Percentiles rank a stretch among this genome's conserved stretches.
These are phyloP conservation scores for Ictalurus furcatus DNA, from an alignment of 2,113 vertebrate genomes.

Conservation along the genomic window DNA sequence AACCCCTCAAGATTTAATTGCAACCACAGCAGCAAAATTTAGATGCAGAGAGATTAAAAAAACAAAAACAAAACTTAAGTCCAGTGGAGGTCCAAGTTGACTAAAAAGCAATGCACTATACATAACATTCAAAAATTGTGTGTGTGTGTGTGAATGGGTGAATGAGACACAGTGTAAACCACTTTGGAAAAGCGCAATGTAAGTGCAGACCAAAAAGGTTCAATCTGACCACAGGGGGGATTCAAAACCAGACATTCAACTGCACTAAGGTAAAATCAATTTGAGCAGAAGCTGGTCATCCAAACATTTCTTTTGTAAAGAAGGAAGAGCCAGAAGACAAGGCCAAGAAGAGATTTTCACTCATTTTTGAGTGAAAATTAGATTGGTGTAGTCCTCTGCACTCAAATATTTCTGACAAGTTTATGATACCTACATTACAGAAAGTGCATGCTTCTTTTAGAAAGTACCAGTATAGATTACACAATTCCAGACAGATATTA, in stretches of 20 bases:
- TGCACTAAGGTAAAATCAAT: not conserved
- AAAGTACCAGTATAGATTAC: not conserved
- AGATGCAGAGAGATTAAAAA: no score
- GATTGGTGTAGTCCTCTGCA: not conserved
- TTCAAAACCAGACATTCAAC: not conserved
- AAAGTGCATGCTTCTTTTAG: not conserved
- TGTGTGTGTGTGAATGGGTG: no score
- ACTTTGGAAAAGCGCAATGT: no score
- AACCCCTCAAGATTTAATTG: not conserved
- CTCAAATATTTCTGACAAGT: not conserved
- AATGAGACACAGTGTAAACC: no score
- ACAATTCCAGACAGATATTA: not conserved
- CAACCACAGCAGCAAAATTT: not conserved
- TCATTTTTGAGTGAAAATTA: not conserved
- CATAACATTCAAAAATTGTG: not conserved
- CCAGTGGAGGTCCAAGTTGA: not conserved
- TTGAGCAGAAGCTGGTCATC: not conserved
- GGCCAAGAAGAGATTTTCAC: not conserved
- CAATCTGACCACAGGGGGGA: not conserved
- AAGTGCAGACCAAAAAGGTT: not conserved
- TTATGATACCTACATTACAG: no score
- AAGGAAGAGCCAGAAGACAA: not conserved
- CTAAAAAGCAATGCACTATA: not conserved
- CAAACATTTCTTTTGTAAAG: not conserved
- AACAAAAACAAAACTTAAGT: not conserved